Base-by-base conservation (phyloP, 2,113 vertebrate genomes). In the Antigone vipio region DNA sequence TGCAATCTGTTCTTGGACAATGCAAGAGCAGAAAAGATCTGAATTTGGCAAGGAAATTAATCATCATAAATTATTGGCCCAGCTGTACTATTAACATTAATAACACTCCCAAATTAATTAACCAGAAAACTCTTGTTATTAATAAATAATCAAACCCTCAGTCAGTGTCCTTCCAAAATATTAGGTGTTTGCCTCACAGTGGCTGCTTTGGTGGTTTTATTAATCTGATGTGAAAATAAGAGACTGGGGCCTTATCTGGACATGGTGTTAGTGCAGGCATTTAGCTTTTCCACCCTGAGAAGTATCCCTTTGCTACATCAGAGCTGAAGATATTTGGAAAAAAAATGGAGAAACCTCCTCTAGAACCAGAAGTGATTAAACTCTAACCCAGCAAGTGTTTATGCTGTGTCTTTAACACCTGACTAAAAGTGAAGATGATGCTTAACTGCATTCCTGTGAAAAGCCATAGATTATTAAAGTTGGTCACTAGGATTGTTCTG, bases 1-100 rank as follows among this genome's bases (percentile, higher is more conserved):
- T 22, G 2, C 13, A 22, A 2, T 59, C 42, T 77, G 16, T 30
- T 90, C 29, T 45, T 74, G 50, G 38, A 62, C 2, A 7, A 66
- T 23, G 40, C 45, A 72, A 75, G 21, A 76, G 22, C 11, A 83
- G 67, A 58, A 78, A 93, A 89, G 5, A 16, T 49, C n/a, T 60
- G 69, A 89, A 76, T 94, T 73, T 90, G 63, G 58, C 8, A 13
- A 66, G 50, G 38, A 92, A 83, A 91, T 79, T 66, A 85, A 91
- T 87, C 5, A 47, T 40, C 1, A 1, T 38, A 85, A 92, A 85
- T 80, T 83, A 59, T 44, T 85, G 82, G 32, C 73, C 59, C 72
- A 74, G 45, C 5, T 69, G 38, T 67, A 88, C 45, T 69, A 66
- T 88, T 79, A 94, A 53, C 63, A 66, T 88, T 79, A 94, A 53